phyloP scores from a whole-genome alignment of 2,888 invertebrate species.

The Nemotelus nigrinus region DNA sequence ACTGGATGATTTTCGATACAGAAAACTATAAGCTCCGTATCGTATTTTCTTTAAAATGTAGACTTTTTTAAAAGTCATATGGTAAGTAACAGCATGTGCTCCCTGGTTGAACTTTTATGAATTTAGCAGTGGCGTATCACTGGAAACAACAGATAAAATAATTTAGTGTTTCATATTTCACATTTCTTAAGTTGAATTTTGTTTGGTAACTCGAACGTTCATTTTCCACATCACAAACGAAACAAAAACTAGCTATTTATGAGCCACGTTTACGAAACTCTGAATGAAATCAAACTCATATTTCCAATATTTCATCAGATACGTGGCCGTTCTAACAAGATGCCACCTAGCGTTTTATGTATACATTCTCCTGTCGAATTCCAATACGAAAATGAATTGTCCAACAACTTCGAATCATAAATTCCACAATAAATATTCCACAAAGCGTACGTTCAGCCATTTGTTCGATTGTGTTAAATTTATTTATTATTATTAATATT shows the following conservation, averaged over 20 bases:
- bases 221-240: background rate
- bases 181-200: too few relatives aligned
- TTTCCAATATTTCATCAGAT: background rate
- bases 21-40: too few relatives aligned
- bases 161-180: too few relatives aligned
- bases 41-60: too few relatives aligned
- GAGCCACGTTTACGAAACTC: background rate
- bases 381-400: conserved; percentile 54
- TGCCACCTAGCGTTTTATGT: conserved; percentile 55
- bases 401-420: conserved; percentile 54
- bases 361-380: conserved; percentile 53
- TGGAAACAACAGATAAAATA: too few relatives aligned
- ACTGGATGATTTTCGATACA: too few relatives aligned
- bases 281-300: background rate
- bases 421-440: conserved; percentile 54
- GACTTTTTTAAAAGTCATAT: too few relatives aligned
- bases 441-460: conserved; percentile 42
- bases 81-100: too few relatives aligned
- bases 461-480: conserved; percentile 8
- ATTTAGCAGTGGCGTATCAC: too few relatives aligned
- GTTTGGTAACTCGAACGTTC: too few relatives aligned
- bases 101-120: too few relatives aligned
- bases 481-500: background rate
- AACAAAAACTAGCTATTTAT: background rate
- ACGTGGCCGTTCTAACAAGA: background rate